Evolutionary conservation across 2,113 vertebrate species (phyloP), one percentile per base, ranked within the genome.

Genomic region (Trichomycterus rosablanca): DNA sequence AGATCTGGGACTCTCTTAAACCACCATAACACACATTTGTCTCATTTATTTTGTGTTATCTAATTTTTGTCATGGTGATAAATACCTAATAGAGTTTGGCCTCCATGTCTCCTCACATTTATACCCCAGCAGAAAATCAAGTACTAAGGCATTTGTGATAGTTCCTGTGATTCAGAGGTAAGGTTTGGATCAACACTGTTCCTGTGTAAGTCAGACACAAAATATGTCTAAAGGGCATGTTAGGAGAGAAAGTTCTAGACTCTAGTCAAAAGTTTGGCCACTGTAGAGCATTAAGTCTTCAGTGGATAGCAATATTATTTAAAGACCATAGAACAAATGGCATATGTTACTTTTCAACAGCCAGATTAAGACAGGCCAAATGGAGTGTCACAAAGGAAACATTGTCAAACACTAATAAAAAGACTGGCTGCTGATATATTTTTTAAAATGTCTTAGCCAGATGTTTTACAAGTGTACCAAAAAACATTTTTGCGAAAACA

Each of bases 301-400:
- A 64, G 52, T 12, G n/a, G 28, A 56, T 39, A 22, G 32, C 46
- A 32, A 15, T 56, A 48, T 45, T 55, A 55, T 48, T 37, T 22
- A 22, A 46, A 26, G 42, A 10, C n/a, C 16, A n/a, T 48, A 48
- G 46, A 56, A 64, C 46, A 56, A 52, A 55, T 56, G 62, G 39
- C 30, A 54, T 35, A 56, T 62, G 43, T 62, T 68, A 62, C n/a
- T 18, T 50, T 68, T 50, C 35, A 62, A 59, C 12, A 20, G 43
- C 48, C 14, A 26, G 30, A 46, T 14, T 4, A 48, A 49, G 34
- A 61, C 34, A 49, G 37, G 35, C 23, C 24, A 68, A 55, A 56
- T 62, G 37, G 40, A 23, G 44, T 48, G 39, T 40, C 42, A 46
- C 40, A 53, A 60, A 61, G 44, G 51, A 54, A 30, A 45, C 15